Evolutionary conservation across 2,797 vertebrate species (phyloP).

Genomic region (Australoheros facetus): DNA sequence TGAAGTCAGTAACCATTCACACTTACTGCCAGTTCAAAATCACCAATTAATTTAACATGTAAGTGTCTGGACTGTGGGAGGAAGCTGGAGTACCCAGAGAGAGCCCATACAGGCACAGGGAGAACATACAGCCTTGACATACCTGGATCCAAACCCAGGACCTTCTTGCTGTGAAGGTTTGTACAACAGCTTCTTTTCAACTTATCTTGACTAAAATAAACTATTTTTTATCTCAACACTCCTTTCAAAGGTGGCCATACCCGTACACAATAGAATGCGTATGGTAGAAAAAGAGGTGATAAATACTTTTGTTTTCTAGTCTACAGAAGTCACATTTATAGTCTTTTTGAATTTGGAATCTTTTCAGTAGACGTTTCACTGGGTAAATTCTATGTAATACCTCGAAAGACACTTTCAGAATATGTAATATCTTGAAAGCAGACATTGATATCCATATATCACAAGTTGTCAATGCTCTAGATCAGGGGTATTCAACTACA

Average conservation of each 20-base stretch:
- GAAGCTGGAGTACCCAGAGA: neutral
- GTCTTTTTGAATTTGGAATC: neutral
- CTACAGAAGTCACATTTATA: neutral
- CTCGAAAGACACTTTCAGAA: too few relatives aligned
- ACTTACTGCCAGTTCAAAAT: neutral
- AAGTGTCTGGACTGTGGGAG: neutral
- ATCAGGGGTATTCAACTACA: too few relatives aligned
- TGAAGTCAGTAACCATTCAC: neutral
- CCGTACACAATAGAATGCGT: neutral
- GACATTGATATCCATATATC: too few relatives aligned
- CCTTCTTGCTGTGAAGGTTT: neutral
- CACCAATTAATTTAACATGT: neutral
- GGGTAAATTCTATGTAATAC: too few relatives aligned
- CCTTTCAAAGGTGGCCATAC: neutral
- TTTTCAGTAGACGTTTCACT: too few relatives aligned
- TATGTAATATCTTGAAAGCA: too few relatives aligned
- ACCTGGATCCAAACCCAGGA: neutral
- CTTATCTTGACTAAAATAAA: neutral
- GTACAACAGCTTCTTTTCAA: neutral
- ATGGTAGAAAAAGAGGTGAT: neutral
- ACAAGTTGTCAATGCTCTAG: too few relatives aligned
- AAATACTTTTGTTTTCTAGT: neutral
- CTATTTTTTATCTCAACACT: neutral
- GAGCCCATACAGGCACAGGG: neutral
- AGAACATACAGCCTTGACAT: neutral